phyloP scores from a whole-genome alignment of 1,140 invertebrate genomes.

The Drosophila auraria region DNA sequence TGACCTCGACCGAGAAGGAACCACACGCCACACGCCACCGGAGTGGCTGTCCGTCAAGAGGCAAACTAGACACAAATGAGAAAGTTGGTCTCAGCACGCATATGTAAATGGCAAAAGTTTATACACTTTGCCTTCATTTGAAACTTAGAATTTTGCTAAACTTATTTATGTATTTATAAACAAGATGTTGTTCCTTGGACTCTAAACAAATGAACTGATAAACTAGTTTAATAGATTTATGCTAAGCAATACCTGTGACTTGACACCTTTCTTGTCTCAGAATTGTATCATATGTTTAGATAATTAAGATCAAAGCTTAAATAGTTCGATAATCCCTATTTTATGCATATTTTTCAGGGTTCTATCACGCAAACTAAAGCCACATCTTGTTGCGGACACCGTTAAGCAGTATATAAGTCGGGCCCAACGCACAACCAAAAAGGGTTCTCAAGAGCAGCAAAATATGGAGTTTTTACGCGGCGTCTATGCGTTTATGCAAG shows the following conservation, averaged over 20 bases:
- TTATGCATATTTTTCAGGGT: conserved; percentile 50
- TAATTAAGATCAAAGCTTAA: too few relatives aligned
- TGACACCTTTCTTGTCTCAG: too few relatives aligned
- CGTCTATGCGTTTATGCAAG: conserved; percentile 86
- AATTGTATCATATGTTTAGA: too few relatives aligned
- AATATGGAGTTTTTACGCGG: conserved; percentile 86
- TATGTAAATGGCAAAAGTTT: background rate
- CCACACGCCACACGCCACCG: conserved; percentile 19
- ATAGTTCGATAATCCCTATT: too few relatives aligned
- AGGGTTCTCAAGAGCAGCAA: conserved; percentile 84
- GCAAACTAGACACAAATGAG: background rate
- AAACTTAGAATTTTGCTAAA: background rate
- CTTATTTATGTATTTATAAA: background rate
- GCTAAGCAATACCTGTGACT: too few relatives aligned
- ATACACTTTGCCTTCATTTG: background rate
- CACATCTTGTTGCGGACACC: conserved; percentile 84
- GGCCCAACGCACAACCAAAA: conserved; percentile 81
- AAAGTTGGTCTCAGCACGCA: conserved; percentile 1
- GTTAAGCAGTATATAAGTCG: conserved; percentile 85
- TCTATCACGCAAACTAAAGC: conserved; percentile 83
- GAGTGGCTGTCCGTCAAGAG: conserved; percentile 1
- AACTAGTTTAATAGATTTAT: too few relatives aligned
- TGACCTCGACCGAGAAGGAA: conserved; percentile 48
- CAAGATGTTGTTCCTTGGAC: too few relatives aligned
- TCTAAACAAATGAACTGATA: too few relatives aligned